Conservation (phyloP, 2,113 vertebrate species). For the Ciconia maguari region DNA sequence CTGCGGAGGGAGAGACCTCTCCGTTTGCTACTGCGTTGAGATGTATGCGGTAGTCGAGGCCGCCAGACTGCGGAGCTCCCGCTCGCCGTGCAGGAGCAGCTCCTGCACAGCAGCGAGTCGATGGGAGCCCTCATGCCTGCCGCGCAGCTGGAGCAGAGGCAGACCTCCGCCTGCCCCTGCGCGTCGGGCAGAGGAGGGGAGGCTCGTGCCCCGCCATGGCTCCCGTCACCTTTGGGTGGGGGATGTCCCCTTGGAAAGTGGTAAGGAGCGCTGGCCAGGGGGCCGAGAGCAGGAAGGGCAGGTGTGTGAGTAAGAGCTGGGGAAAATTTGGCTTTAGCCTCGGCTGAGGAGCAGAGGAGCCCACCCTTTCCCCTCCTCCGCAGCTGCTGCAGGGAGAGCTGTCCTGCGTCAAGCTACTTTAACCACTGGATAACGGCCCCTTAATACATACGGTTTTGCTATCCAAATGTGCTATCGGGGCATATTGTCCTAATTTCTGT, state of each 20-base stretch:
- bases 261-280: neutral
- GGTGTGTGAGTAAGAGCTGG: neutral
- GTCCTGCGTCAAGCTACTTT: neutral
- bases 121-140: neutral
- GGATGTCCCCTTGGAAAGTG: rapidly evolving
- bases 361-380: neutral
- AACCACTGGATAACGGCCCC: neutral
- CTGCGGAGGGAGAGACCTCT: neutral
- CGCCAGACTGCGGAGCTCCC: neutral
- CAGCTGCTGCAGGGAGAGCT: neutral
- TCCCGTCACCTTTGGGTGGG: rapidly evolving
- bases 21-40: rapidly evolving
- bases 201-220: rapidly evolving
- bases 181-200: neutral
- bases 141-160: neutral
- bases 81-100: rapidly evolving
- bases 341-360: neutral
- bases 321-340: neutral
- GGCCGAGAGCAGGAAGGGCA: rapidly evolving
- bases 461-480: constrained; percentile 6
- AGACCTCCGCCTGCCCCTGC: neutral
- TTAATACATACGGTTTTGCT: neutral
- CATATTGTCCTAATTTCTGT: constrained; percentile 57
- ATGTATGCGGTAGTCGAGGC: neutral
- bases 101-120: rapidly evolving